Evolutionary conservation across 2,888 invertebrate species (phyloP), one percentile per base, ranked within the genome.

Genomic region (Hypomecis atomaria): DNA sequence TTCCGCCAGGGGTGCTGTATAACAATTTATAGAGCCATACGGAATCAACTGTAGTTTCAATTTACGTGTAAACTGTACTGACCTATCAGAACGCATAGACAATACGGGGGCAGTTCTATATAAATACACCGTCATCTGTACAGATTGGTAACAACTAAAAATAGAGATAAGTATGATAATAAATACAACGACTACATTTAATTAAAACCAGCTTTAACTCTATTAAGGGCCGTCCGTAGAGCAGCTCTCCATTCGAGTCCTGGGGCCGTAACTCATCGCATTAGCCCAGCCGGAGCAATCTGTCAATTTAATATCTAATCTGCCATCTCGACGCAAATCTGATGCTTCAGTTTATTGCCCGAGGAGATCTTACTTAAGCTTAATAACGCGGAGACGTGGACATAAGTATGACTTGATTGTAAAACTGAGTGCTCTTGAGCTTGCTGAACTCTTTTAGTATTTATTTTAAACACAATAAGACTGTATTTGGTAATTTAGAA

Each of bases 331-430:
- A 36, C 36, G 38, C 56, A 47, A 38, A 56, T 47, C 56, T 56
- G 45, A 56, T 47, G 38, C 56, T 47, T 37, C 37, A 56, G 45
- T 56, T 56, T 47, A 56, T 56, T 56, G 47, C 56, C 47, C 38
- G 6, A 47, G 52, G 52, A 52, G 9, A 5, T 38, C 50, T 38
- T 52, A 52, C 40, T 52, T 40, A 52, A 10, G 52, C 23, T 52
- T 52, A 38, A 38, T 52, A 52, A 52, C 38, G 23, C 52, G 40
- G 40, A 23, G 23, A 23, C 23, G 23, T 23, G 23, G 23, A 23
- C 23, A 23, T 23, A 23, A 23, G 23, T 23, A 23, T 1, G 13
- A 40, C 23, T 10, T 40, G 23, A 40, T 52, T 52, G 52, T 52
- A 23, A 52, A 40, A 49, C 49, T 49, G 11, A 49, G 49, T 34